Evolutionary conservation across 2,888 invertebrate species (phyloP).

Genomic region (Phengaris alcon): DNA sequence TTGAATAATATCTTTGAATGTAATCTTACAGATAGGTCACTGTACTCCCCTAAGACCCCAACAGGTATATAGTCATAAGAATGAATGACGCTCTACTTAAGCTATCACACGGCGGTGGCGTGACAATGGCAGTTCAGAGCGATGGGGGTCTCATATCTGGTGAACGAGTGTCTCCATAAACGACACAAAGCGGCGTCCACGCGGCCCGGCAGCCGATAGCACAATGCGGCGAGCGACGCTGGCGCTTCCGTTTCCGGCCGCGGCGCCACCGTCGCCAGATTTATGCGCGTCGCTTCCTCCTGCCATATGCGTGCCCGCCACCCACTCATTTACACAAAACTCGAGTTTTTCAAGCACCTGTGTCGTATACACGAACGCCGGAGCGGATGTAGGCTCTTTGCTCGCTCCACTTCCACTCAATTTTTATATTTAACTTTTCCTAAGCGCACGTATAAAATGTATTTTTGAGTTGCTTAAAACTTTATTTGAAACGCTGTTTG

Average conservation of each 20-base stretch:
- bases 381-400: slow-evolving; percentile 57
- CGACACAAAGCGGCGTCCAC: slow-evolving; percentile 73
- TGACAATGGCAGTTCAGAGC: slow-evolving; percentile 63
- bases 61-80: slow-evolving; percentile 35
- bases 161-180: slow-evolving; percentile 66
- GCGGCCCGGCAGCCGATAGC: slow-evolving; percentile 72
- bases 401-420: slow-evolving; percentile 42
- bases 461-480: slow-evolving; percentile 18
- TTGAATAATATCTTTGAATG: neutral
- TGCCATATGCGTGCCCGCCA: slow-evolving; percentile 69
- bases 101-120: slow-evolving; percentile 66
- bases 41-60: neutral
- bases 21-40: slow-evolving; percentile 4
- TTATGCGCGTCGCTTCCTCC: slow-evolving; percentile 77
- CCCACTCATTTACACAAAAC: slow-evolving; percentile 75
- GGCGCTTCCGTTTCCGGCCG: slow-evolving; percentile 76
- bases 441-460: slow-evolving; percentile 28
- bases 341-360: slow-evolving; percentile 75
- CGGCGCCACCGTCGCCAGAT: slow-evolving; percentile 75
- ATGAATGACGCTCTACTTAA: slow-evolving; percentile 41
- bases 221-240: slow-evolving; percentile 79
- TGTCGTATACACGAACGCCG: slow-evolving; percentile 52
- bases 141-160: slow-evolving; percentile 66
- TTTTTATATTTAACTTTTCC: slow-evolving; percentile 39
- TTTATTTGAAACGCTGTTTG: slow-evolving; percentile 17